Percentiles rank a stretch among this genome's conserved stretches.
Evolutionary conservation across 2,113 vertebrate species (phyloP).

Genomic region (Cyanoderma ruficeps): DNA sequence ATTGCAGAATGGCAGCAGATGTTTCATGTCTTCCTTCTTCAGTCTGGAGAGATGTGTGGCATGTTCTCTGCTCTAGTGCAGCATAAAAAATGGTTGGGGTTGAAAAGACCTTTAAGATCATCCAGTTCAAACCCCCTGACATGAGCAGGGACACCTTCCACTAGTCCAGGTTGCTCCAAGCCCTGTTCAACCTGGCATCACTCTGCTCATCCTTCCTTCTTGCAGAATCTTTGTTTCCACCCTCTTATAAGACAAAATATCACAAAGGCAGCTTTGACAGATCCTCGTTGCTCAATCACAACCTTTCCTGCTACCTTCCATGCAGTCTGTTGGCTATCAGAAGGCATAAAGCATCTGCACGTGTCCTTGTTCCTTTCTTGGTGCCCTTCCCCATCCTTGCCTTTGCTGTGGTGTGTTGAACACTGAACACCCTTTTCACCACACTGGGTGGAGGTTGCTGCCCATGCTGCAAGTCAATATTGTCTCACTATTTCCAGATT

Average conservation of each 20-base stretch:
- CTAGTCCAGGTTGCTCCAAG: background rate
- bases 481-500: background rate
- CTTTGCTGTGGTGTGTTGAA: background rate
- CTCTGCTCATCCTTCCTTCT: background rate
- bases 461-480: background rate
- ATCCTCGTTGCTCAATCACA: background rate
- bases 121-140: background rate
- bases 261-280: background rate
- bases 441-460: background rate
- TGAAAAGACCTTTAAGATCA: background rate
- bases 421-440: background rate
- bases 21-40: background rate
- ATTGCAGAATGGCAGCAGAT: background rate
- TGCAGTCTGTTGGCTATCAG: background rate
- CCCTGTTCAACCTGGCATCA: background rate
- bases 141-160: background rate
- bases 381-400: background rate
- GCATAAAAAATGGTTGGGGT: background rate
- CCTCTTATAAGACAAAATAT: background rate
- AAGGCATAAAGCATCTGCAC: background rate
- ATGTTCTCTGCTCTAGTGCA: background rate
- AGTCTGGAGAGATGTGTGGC: too few relatives aligned
- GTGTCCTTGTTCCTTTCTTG: background rate
- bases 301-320: background rate
- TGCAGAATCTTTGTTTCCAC: background rate